Evolutionary conservation across 2,888 invertebrate species (phyloP), one percentile per base, ranked within the genome.

Genomic region (Archaeoteleia sp.): DNA sequence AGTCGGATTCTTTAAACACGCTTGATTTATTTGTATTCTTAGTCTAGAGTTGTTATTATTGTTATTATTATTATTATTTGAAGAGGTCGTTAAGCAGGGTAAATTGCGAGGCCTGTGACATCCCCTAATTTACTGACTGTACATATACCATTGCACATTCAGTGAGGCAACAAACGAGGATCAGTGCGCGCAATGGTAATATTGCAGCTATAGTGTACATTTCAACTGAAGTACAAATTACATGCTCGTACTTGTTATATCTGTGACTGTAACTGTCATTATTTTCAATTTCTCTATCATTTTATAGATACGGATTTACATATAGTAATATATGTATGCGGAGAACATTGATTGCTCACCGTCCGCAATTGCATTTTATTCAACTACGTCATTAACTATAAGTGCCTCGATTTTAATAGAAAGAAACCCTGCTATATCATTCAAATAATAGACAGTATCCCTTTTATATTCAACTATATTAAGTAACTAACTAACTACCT

Each of bases 91-190:
- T 65, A 51, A 40, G 48, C 23, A 23, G 32, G 53, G 49, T n/a
- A 10, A 5, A n/a, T 48, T n/a, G 53, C 25, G 27, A 39, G 35
- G 53, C n/a, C n/a, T 10, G 67, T 45, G 67, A 67, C 67, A 61
- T 67, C 67, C 67, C 67, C 67, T 61, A 67, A 67, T 67, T 67
- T 61, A 61, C 58, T 53, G 35, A 29, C 43, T 13, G 39, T 45
- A 37, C 37, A 37, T 51, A 43, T 40, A 60, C 60, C 43, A 54
- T 54, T 48, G 60, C 55, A 43, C 67, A 60, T 67, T 55, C 67
- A 55, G 43, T 51, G 67, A 67, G 55, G 60, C 60, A 67, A 67
- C 60, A 67, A 67, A 67, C 60, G 60, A 67, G 67, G 45, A 67
- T 67, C 55, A 42, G 43, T 39, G 39, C 37, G 48, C 67, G 39